Base-by-base conservation (phyloP, 2,888 invertebrate species). In the Alitta virens region DNA sequence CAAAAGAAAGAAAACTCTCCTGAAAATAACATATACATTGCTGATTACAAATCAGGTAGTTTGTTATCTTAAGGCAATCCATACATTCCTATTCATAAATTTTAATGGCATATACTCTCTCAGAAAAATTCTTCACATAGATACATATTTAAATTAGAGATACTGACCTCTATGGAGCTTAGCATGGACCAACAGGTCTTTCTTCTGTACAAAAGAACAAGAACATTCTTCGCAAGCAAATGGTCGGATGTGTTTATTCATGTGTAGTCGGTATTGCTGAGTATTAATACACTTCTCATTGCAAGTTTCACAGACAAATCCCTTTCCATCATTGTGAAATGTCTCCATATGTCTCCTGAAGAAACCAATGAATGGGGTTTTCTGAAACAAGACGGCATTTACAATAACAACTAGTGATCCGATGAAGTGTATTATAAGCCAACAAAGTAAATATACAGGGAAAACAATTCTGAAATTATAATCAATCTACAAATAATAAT, bases 211-310 rank as follows among this genome's bases (percentile, higher is more conserved):
- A 25, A 53, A 60, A 2, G 42, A 18, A 12, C 18, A 7, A 9
- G 52, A 52, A 27, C 60, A 60, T 42, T 40, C 52, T 26, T 60
- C 60, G 24, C 60, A 60, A 53, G 43, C 43, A 33, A 54, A 60
- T 18, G 60, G 54, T 24, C 49, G 46, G 25, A 3, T 21, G 33
- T 60, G 60, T 46, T 60, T 53, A 21, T 60, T 40, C 16, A 9
- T 23, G 43, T 60, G 60, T 12, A 40, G 43, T 24, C 53, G 52
- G 24, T 53, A 21, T 27, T 60, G 5, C 9, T 24, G 7, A 1
- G 9, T 42, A 21, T 38, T 42, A 16, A 5, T 23, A 23, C 40
- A 54, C 21, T 52, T 3, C 18, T 53, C 52, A 25, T 53, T 53
- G 21, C 60, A 60, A 21, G 26, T 9, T 5, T 42, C 26, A 27